These are phyloP conservation scores for Cheilosia vernalis DNA, from an alignment of 2,888 invertebrate species.

Conservation along the genomic window DNA sequence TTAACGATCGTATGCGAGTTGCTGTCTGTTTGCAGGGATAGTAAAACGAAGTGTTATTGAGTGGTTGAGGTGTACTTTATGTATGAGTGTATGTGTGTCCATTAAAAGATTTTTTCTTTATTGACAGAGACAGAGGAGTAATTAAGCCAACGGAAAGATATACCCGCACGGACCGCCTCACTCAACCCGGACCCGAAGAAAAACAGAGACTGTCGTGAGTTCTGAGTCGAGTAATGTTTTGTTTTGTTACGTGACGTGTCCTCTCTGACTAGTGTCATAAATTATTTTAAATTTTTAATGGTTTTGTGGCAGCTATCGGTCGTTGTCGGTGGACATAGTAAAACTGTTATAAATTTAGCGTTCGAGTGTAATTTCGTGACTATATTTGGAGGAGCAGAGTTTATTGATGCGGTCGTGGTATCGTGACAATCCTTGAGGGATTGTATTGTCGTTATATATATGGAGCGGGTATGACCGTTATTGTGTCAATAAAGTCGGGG, in stretches of 20 bases:
- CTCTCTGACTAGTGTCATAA: conserved; percentile 49
- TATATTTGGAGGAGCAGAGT: conserved; percentile 1
- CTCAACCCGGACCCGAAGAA: too few relatives aligned
- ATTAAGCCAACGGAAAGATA: conserved; percentile 60
- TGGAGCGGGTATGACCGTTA: conserved; percentile 17
- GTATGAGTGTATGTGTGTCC: not conserved
- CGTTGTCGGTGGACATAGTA: conserved; percentile 23
- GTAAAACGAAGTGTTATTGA: conserved; percentile 69
- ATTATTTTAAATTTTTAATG: conserved; percentile 64
- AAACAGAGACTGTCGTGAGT: too few relatives aligned
- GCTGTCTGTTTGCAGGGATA: conserved; percentile 63
- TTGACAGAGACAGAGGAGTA: conserved; percentile 55
- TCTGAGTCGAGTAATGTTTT: too few relatives aligned
- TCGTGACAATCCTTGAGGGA: conserved; percentile 47
- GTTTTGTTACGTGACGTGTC: not conserved
- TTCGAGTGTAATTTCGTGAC: conserved; percentile 35
- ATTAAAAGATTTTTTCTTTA: conserved; percentile 26
- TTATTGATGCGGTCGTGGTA: conserved; percentile 31
- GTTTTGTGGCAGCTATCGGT: not conserved
- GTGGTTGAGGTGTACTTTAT: conserved; percentile 66
- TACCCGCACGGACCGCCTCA: not conserved
- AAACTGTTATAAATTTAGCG: conserved; percentile 48
- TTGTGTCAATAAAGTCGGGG: conserved; percentile 39
- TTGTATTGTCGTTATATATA: conserved; percentile 20
- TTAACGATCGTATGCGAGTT: conserved; percentile 56